phyloP scores from a whole-genome alignment of 2,888 invertebrate genomes.

The Doris montereyensis region DNA sequence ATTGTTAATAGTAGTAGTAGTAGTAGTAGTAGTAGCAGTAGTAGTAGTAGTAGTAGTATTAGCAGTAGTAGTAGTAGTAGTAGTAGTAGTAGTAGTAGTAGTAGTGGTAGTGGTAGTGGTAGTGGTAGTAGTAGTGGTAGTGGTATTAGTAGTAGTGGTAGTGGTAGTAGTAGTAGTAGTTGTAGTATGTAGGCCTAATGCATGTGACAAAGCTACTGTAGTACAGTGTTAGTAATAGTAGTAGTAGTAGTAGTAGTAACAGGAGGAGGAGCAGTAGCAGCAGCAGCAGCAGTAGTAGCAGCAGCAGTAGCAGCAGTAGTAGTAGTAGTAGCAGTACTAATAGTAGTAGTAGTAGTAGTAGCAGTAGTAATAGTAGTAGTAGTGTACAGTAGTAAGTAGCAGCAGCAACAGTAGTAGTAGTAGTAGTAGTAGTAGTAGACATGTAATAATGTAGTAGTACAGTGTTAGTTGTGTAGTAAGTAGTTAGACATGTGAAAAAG shows the following conservation, averaged over 20 bases:
- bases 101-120: neutral
- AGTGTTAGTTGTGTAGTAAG: too few relatives aligned
- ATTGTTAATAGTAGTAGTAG: too few relatives aligned
- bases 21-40: too few relatives aligned
- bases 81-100: neutral
- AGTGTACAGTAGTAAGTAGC: neutral
- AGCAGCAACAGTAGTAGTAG: constrained; percentile 27
- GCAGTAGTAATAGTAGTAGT: constrained; percentile 10
- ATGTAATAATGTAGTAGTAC: neutral
- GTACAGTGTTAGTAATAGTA: neutral
- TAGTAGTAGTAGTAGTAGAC: neutral
- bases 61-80: too few relatives aligned
- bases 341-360: constrained; percentile 29
- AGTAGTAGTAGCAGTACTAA: constrained; percentile 34
- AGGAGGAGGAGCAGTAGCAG: constrained; percentile 29
- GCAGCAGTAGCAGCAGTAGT: constrained; percentile 30
- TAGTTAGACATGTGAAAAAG: too few relatives aligned
- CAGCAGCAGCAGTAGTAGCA: constrained; percentile 28
- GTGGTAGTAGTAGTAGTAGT: constrained; percentile 31
- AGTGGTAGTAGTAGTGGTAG: neutral
- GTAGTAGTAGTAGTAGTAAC: constrained; percentile 27
- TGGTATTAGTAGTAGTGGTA: constrained; percentile 18
- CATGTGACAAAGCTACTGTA: too few relatives aligned
- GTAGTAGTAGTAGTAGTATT: too few relatives aligned
- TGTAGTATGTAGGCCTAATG: too few relatives aligned